Percentiles rank a stretch among this genome's conserved stretches.
phyloP scores from a whole-genome alignment of 2,888 invertebrate genomes.

The Scaeva pyrastri region DNA sequence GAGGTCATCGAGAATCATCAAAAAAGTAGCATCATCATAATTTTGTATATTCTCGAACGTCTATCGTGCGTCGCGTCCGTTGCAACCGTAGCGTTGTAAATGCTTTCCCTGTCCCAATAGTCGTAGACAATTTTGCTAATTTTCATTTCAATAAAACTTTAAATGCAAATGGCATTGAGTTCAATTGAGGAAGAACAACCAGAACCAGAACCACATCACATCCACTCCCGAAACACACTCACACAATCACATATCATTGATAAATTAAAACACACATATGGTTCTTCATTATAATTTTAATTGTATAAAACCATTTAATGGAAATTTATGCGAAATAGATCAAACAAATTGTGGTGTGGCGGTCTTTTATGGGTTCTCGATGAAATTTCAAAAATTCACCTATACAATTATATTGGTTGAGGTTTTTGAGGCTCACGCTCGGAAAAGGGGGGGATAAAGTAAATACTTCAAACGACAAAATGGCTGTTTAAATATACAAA shows the following conservation, averaged over 20 bases:
- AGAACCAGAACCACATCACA: constrained; percentile 22
- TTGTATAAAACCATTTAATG: constrained; percentile 29
- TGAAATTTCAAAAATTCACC: constrained; percentile 2
- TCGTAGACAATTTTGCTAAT: constrained; percentile 1
- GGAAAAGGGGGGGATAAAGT: neutral
- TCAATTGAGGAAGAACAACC: constrained; percentile 62
- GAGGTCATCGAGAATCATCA: constrained; percentile 40
- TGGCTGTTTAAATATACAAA: constrained; percentile 14
- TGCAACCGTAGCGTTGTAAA: neutral
- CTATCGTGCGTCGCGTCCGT: no score
- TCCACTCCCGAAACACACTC: no score
- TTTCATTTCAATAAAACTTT: constrained; percentile 1
- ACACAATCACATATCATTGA: no score
- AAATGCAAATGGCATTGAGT: constrained; percentile 58
- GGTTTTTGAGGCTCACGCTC: neutral
- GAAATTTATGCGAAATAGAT: constrained; percentile 47
- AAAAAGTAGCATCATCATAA: constrained; percentile 31
- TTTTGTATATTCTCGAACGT: constrained; percentile 2
- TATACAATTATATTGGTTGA: neutral
- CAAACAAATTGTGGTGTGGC: constrained; percentile 28
- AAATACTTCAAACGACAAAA: constrained; percentile 1
- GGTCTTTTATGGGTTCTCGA: neutral
- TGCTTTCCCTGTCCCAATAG: neutral
- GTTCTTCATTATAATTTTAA: constrained; percentile 20
- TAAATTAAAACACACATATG: neutral